Percentiles rank a stretch among this genome's conserved stretches.
phyloP scores from a whole-genome alignment of 2,888 invertebrate genomes.

The Dorcus parallelipipedus region DNA sequence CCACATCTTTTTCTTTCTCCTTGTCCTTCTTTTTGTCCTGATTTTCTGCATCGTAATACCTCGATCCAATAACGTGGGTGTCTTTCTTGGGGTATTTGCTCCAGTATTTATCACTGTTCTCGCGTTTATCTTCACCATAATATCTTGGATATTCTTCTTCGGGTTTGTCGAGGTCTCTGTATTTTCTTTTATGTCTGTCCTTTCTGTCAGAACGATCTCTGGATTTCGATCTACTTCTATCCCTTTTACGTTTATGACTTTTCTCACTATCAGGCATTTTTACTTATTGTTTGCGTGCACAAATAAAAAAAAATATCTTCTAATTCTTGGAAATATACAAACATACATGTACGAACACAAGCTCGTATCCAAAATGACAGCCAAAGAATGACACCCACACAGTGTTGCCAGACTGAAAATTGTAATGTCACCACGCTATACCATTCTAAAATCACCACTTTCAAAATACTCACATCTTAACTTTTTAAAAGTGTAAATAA shows the following conservation, averaged over 20 bases:
- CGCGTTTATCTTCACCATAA: slow-evolving; percentile 40
- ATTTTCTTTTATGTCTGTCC: slow-evolving; percentile 12
- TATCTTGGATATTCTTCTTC: slow-evolving; percentile 33
- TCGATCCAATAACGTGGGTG: slow-evolving; percentile 37
- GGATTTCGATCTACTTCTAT: slow-evolving; percentile 16
- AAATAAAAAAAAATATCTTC: too few species aligned
- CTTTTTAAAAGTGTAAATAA: too few species aligned
- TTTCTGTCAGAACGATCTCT: slow-evolving; percentile 10
- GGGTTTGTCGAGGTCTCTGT: slow-evolving; percentile 23
- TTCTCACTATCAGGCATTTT: background rate
- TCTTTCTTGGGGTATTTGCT: slow-evolving; percentile 45
- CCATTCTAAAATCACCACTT: too few species aligned
- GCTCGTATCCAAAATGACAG: too few species aligned
- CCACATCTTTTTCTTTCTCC: slow-evolving; percentile 25
- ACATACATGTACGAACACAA: too few species aligned
- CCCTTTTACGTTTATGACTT: slow-evolving; percentile 6
- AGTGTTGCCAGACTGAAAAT: too few species aligned
- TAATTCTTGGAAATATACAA: too few species aligned
- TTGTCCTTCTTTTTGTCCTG: slow-evolving; percentile 21
- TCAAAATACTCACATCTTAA: too few species aligned
- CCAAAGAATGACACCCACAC: too few species aligned
- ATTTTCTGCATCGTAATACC: slow-evolving; percentile 36
- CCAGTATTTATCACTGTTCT: slow-evolving; percentile 44
- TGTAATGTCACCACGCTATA: too few species aligned
- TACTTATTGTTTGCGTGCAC: too few species aligned